Base-by-base conservation (phyloP, 1,140 invertebrate genomes). In the Carcinoscorpius rotundicauda region DNA sequence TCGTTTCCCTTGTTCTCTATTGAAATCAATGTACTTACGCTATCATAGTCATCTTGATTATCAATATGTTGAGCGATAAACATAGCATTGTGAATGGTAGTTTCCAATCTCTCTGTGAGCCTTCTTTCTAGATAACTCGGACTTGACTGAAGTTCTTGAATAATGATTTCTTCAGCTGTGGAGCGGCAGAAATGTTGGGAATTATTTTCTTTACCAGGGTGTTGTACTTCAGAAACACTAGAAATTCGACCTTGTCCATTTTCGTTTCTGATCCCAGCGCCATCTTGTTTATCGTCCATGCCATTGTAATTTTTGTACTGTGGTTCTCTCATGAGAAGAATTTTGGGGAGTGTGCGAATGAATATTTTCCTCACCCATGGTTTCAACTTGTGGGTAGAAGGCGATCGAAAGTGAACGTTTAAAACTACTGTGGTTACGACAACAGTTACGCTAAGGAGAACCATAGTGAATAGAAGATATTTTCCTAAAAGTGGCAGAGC, bases 351-450 rank as follows among this genome's bases (percentile, higher is more conserved):
- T 61, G 84, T 83, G 70, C 87, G 83, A 71, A 93, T 92, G 76
- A 97, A 97, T 69, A 96, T 84, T 64, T 83, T 84, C 55, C 86
- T 86, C 71, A 92, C 87, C 85, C 87, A 86, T 29, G 29, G 29
- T 2, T 89, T 82, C 86, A 96, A 89, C 71, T 87, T 87, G 79
- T 98, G 95, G 49, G 95, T 98, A 10, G 97, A 93, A 49, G 96
- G 95, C 52, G 93, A 97, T 75, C 97, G 87, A 81, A 97, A 98
- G 81, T 98, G 97, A 64, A 99, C 89, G 79, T 98, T 98, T 68
- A 99, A 83, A 71, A 98, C 93, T 69, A 92, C 89, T 73, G 98
- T 97, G 70, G 96, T 98, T 66, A 97, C 91, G 66, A 98, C 87
- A 72, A 98, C 96, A 63, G 94, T 98, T 61, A 97, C 81, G 52